Conservation (phyloP, 2,113 vertebrate genomes). For the Danio rerio region GRCz12tu NC_133197.1:38491001-38491500, state of each 20-base stretch:
- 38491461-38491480: not conserved
- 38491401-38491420: constrained; percentile 21
- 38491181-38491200: constrained; percentile 39
- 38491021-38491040: constrained; percentile 53
- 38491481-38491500: not conserved
- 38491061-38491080: constrained; percentile 67
- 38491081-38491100: constrained; percentile 67
- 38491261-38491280: constrained; percentile 60
- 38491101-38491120: constrained; percentile 66
- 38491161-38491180: constrained; percentile 2
- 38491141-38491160: constrained; percentile 41
- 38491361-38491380: constrained; percentile 34
- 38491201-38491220: constrained; percentile 5
- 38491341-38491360: constrained; percentile 34
- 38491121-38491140: constrained; percentile 57
- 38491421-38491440: constrained; percentile 25
- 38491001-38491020: not conserved
- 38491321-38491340: constrained; percentile 27
- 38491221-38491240: constrained; percentile 22
- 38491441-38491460: not conserved
- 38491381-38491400: constrained; percentile 22
- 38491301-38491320: constrained; percentile 47
- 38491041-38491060: constrained; percentile 67
- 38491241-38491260: constrained; percentile 30
- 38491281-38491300: constrained; percentile 47